These are phyloP conservation scores for Larimichthys polyactis DNA, from an alignment of 2,113 vertebrate species.

Conservation along the genomic window DNA sequence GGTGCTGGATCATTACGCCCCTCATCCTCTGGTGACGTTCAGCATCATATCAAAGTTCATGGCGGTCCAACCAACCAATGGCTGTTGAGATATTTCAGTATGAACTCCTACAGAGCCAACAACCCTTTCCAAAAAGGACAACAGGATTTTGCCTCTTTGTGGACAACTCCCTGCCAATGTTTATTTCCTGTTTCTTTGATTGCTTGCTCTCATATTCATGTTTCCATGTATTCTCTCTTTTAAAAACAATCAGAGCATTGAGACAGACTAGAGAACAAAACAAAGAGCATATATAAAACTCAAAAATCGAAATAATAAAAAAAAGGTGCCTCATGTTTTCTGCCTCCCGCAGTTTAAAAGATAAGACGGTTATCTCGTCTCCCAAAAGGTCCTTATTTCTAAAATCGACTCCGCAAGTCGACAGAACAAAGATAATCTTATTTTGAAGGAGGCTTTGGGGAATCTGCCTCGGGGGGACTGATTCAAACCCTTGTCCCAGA, in stretches of 20 bases:
- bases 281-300: not conserved
- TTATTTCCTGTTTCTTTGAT: slow-evolving; percentile 21
- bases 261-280: not conserved
- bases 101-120: not conserved
- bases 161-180: not conserved
- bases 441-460: slow-evolving; percentile 21
- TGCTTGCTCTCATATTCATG: not conserved
- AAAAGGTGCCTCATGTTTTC: slow-evolving; percentile 3
- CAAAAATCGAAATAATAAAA: not conserved
- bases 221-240: not conserved
- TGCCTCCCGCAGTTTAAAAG: slow-evolving; percentile 16
- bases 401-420: not conserved
- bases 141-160: not conserved
- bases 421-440: slow-evolving; percentile 21
- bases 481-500: not conserved
- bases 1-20: too few species aligned
- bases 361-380: not conserved
- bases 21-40: too few species aligned
- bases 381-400: not conserved
- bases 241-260: not conserved
- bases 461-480: not conserved
- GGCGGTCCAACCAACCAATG: too few species aligned
- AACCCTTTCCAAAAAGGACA: not conserved
- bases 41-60: too few species aligned
- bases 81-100: too few species aligned